Conservation (phyloP, 2,113 vertebrate species). For the Amphilophus citrinellus region DNA sequence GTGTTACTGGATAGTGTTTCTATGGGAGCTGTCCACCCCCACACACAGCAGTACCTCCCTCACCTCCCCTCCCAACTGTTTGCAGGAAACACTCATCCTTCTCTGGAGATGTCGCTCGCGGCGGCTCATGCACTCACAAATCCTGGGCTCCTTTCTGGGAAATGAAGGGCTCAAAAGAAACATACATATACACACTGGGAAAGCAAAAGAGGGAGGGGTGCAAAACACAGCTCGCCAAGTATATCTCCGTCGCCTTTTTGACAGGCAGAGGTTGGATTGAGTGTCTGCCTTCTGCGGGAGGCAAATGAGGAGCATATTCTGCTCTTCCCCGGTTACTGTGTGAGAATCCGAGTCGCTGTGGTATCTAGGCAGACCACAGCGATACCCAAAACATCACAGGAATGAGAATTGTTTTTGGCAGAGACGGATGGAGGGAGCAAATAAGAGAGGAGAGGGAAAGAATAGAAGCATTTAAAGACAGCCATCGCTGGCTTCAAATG, state of each 20-base stretch:
- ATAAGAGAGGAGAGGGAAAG: constrained; percentile 59
- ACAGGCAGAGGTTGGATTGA: constrained; percentile 66
- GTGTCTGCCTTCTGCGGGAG: constrained; percentile 66
- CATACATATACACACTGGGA: constrained; percentile 46
- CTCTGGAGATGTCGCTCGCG: constrained; percentile 76
- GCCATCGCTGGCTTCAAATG: constrained; percentile 60
- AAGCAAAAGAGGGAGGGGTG: not conserved
- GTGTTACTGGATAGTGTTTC: constrained; percentile 76
- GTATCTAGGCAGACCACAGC: constrained; percentile 74
- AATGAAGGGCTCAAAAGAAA: constrained; percentile 72
- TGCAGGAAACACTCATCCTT: constrained; percentile 78
- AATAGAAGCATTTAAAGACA: constrained; percentile 70
- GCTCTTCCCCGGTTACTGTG: constrained; percentile 49
- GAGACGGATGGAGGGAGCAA: constrained; percentile 41
- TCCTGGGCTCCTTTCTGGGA: constrained; percentile 74
- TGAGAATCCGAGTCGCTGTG: constrained; percentile 63
- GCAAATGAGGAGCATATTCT: constrained; percentile 67
- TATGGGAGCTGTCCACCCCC: constrained; percentile 72
- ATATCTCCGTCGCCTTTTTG: constrained; percentile 58
- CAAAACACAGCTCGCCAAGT: constrained; percentile 57
- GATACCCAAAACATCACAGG: constrained; percentile 71
- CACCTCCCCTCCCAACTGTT: constrained; percentile 65
- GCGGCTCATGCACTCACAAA: constrained; percentile 74
- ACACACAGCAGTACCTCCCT: constrained; percentile 38
- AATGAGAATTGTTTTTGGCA: constrained; percentile 62